Base-by-base conservation (phyloP, 2,113 vertebrate genomes). In the Choloepus hoffmanni region DNA sequence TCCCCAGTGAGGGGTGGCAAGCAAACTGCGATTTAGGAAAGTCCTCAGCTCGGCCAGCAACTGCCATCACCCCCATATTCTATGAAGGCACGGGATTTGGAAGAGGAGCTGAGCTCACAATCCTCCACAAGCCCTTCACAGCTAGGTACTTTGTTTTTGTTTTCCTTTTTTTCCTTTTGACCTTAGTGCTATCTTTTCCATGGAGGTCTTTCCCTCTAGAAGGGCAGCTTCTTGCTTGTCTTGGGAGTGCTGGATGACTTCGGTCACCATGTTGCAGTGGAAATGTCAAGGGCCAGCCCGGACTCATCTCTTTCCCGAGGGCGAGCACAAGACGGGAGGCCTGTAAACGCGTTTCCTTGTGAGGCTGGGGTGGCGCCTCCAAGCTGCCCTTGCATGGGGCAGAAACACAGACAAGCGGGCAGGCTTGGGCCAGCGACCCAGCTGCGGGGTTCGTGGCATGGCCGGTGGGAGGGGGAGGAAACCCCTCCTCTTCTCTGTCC, bases 361-460 rank as follows among this genome's bases (percentile, higher is more conserved):
- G 58, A 7, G 16, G 50, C 77, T 23, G 58, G 43, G 90, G 77
- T 70, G 79, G 55, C 24, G 55, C 79, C 16, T 18, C 55, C 62
- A 45, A 7, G 36, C 79, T n/a, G 43, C 53, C 82, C 89, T 82
- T 40, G 10, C 0, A 2, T 0, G 0, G 43, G 53, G 81, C 15
- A 33, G 45, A 33, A 26, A 33, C 62, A 48, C 23, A 50, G 53
- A 77, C 21, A n/a, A 2, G 15, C 40, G 14, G 23, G 24, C 58
- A n/a, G 83, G 76, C 1, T 26, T 0, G 53, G 73, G 21, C 6
- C 3, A 14, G 67, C 8, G 72, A 53, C 67, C 67, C 7, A 53
- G 19, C 0, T 0, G 65, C 16, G 15, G n/a, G 65, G 40, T 14
- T 0, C 1, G 58, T 18, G 62, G 72, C 24, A 7, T 0, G 0